A percentile compares a stretch with the other conserved stretches of the same genome.
Conservation (phyloP, 2,113 vertebrate species). For the Leptobrachium leishanense region DNA sequence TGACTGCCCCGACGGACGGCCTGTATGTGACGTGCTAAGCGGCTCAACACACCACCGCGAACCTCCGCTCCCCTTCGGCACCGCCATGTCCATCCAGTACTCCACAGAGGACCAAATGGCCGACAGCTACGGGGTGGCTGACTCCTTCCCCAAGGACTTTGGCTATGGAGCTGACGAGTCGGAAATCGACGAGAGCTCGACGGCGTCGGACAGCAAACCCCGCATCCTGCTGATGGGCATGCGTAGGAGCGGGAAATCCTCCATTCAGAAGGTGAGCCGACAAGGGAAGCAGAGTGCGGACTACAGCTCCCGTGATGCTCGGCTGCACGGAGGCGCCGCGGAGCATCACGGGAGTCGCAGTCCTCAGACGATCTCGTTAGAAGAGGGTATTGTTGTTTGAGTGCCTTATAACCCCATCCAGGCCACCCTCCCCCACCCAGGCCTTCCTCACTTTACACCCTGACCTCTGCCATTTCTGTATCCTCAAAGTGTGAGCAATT, state of each 20-base stretch:
- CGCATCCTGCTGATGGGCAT: conserved; percentile 94
- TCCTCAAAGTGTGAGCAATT: too few species aligned
- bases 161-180: conserved; percentile 92
- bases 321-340: neutral
- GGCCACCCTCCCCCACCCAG: too few species aligned
- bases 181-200: conserved; percentile 81
- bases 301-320: neutral
- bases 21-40: conserved; percentile 38
- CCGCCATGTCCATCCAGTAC: conserved; percentile 90
- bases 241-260: conserved; percentile 94
- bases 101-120: conserved; percentile 80
- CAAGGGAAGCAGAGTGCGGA: neutral
- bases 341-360: too few species aligned
- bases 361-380: too few species aligned
- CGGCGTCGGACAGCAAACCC: conserved; percentile 84
- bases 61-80: neutral
- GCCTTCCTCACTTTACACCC: too few species aligned
- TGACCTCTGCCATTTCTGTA: too few species aligned
- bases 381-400: too few species aligned
- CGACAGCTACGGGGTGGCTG: conserved; percentile 85
- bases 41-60: conserved; percentile 54
- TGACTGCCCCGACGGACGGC: conserved; percentile 2
- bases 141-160: conserved; percentile 94
- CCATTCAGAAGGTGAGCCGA: conserved; percentile 92
- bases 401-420: too few species aligned